These are phyloP conservation scores for Caenorhabditis uteleia DNA, from an alignment of 2,888 invertebrate species.

Conservation along the genomic window DNA sequence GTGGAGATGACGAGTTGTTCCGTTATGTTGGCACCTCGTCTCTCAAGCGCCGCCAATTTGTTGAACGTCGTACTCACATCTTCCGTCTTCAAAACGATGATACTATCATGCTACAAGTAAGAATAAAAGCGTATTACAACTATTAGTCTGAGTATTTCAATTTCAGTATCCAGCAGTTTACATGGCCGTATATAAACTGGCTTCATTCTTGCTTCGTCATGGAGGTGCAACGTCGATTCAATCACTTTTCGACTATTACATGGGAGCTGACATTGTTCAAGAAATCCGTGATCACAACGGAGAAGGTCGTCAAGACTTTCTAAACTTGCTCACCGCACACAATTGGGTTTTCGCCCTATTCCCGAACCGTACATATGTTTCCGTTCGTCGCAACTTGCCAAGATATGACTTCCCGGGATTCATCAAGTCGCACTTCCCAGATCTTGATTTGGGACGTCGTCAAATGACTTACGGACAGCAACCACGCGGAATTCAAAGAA, in stretches of 20 bases:
- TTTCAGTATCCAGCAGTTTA: constrained; percentile 66
- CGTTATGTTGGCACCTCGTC: constrained; percentile 68
- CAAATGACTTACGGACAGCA: constrained; percentile 26
- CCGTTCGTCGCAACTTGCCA: constrained; percentile 67
- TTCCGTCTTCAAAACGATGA: constrained; percentile 64
- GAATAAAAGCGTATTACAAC: no score
- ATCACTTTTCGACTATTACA: constrained; percentile 65
- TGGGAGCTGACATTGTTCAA: constrained; percentile 52
- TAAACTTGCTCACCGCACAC: constrained; percentile 62
- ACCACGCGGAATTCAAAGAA: constrained; percentile 32
- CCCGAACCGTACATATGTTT: constrained; percentile 67
- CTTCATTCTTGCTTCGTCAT: constrained; percentile 60
- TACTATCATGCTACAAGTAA: constrained; percentile 47
- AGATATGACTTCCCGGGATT: constrained; percentile 66
- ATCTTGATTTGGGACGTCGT: constrained; percentile 19
- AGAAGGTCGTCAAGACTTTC: constrained; percentile 58
- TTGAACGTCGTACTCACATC: constrained; percentile 68
- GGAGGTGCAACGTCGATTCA: constrained; percentile 68
- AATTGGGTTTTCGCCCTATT: constrained; percentile 69
- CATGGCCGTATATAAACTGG: constrained; percentile 59
- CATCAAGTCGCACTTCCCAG: constrained; percentile 51
- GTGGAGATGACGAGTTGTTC: constrained; percentile 66
- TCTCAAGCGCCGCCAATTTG: constrained; percentile 68
- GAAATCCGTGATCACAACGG: constrained; percentile 63
- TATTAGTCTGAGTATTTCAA: background rate